Percentiles rank a stretch among this genome's conserved stretches.
phyloP scores from a whole-genome alignment of 2,797 vertebrate species.

The Allobates femoralis region DNA sequence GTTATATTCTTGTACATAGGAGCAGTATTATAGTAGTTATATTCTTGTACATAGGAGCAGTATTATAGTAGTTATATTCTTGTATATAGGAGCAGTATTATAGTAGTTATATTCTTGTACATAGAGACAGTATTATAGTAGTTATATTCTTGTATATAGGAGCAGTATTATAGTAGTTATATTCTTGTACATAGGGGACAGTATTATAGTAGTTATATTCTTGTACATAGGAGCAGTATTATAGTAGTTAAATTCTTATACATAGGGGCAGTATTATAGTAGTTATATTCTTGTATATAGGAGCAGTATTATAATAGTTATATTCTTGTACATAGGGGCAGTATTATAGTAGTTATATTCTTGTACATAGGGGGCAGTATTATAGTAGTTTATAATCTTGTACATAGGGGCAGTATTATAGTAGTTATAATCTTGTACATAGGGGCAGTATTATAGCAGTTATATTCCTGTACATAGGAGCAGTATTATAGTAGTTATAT shows the following conservation, averaged over 20 bases:
- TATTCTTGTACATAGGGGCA: too few species aligned
- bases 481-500: constrained; percentile 4
- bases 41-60: constrained; percentile 13
- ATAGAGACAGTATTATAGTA: neutral
- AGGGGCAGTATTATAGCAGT: neutral
- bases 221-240: neutral
- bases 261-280: constrained; percentile 7
- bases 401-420: neutral
- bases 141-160: constrained; percentile 10
- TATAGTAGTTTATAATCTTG: constrained; percentile 3
- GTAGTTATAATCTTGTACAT: too few species aligned
- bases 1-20: constrained; percentile 6
- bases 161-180: constrained; percentile 21
- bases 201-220: neutral
- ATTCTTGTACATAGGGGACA: too few species aligned
- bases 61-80: constrained; percentile 14
- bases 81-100: constrained; percentile 3
- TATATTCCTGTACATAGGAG: neutral
- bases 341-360: constrained; percentile 11
- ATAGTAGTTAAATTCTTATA: constrained; percentile 8
- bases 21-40: constrained; percentile 17
- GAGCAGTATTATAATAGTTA: neutral
- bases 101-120: too few species aligned
- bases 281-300: neutral
- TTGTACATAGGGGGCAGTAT: constrained; percentile 5